Conservation (phyloP, 92 coral and sea anemone genomes). For the Zoanthus sansibaricus region DNA sequence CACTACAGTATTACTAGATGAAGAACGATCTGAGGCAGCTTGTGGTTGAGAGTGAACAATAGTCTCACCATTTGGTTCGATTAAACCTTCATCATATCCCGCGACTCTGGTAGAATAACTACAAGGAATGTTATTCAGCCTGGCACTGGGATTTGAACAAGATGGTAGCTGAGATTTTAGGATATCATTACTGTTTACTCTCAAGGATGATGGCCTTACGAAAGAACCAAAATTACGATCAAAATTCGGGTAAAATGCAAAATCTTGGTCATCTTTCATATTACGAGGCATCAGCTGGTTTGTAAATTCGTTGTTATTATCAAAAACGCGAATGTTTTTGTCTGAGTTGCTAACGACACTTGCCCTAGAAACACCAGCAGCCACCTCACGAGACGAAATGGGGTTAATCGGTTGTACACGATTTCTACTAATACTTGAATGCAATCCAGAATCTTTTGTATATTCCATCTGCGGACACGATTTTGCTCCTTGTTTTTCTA, state of each 20-base stretch:
- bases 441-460: neutral
- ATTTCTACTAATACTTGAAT: neutral
- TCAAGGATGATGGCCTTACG: neutral
- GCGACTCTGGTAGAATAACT: neutral
- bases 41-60: conserved; percentile 2
- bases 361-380: neutral
- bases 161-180: neutral
- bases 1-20: neutral
- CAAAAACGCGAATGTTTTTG: neutral
- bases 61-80: neutral
- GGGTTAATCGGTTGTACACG: neutral
- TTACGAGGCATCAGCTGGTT: neutral
- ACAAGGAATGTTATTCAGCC: neutral
- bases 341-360: neutral
- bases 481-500: neutral
- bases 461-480: neutral
- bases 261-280: neutral
- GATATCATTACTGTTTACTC: neutral
- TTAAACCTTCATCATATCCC: neutral
- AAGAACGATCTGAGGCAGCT: neutral
- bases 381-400: neutral
- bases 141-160: neutral
- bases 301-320: neutral
- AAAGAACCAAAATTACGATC: neutral
- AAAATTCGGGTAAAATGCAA: neutral